Percentiles rank a stretch among this genome's conserved stretches.
Evolutionary conservation across 2,888 invertebrate genomes (phyloP).

Genomic region (Malthinus seriepunctatus): DNA sequence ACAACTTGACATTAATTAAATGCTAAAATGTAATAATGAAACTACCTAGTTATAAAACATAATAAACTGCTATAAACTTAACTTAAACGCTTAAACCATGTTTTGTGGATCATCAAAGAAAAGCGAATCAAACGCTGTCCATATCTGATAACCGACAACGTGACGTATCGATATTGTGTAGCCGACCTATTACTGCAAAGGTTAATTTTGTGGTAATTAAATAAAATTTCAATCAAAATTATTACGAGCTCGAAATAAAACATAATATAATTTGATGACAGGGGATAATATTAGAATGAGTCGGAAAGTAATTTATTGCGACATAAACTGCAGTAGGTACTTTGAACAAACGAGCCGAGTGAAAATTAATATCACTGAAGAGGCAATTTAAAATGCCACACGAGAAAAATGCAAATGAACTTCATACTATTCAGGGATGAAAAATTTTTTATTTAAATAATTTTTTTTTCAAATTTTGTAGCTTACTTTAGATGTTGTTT

Average conservation of each 20-base stretch:
- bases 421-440: not conserved
- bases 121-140: not conserved
- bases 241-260: slow-evolving; percentile 13
- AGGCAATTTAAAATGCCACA: slow-evolving; percentile 22
- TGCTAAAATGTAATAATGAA: slow-evolving; percentile 16
- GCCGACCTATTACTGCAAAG: not conserved
- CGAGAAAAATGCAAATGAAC: slow-evolving; percentile 13
- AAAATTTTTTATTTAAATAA: not conserved
- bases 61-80: too few relatives aligned
- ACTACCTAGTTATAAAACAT: not conserved
- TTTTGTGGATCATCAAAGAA: not conserved
- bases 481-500: too few relatives aligned
- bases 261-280: slow-evolving; percentile 16
- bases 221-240: slow-evolving; percentile 19
- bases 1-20: slow-evolving; percentile 31
- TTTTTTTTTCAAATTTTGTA: too few relatives aligned
- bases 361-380: slow-evolving; percentile 21
- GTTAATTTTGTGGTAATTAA: not conserved
- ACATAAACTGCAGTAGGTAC: slow-evolving; percentile 24
- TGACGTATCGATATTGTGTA: not conserved
- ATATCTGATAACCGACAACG: too few relatives aligned
- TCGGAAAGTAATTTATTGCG: slow-evolving; percentile 21
- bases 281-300: slow-evolving; percentile 19
- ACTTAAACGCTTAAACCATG: not conserved
- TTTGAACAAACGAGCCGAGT: slow-evolving; percentile 19